Percentiles rank a stretch among this genome's conserved stretches.
Conservation (phyloP, 2,113 vertebrate genomes). For the Trochalopteron elliotii region DNA sequence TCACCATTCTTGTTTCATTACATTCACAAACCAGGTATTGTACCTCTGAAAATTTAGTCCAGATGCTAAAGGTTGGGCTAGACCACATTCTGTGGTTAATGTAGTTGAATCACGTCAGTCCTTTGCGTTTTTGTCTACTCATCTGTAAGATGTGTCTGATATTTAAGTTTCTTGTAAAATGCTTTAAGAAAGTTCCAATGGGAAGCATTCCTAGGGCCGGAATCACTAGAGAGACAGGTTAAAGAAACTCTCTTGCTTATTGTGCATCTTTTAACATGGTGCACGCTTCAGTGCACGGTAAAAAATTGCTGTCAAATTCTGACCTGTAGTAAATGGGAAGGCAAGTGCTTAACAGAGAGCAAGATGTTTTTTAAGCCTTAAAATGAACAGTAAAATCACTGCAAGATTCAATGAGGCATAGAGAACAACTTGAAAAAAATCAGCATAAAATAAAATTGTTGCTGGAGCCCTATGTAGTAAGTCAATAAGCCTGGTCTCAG, state of each 20-base stretch:
- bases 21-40: background rate
- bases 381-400: slow-evolving; percentile 15
- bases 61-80: background rate
- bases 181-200: background rate
- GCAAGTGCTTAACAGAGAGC: background rate
- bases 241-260: background rate
- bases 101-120: background rate
- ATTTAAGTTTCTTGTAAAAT: background rate
- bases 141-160: background rate
- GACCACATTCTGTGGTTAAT: background rate
- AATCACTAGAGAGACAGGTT: background rate
- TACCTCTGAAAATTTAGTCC: background rate
- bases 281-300: background rate
- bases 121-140: background rate
- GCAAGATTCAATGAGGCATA: background rate
- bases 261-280: background rate
- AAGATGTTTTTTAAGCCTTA: background rate
- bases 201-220: background rate
- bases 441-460: background rate
- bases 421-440: background rate
- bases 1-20: background rate
- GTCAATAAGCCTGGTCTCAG: background rate
- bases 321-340: background rate
- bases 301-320: slow-evolving; percentile 28
- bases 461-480: background rate